phyloP scores from a whole-genome alignment of 35 echinoderm and acorn worm genomes.

The Heliocidaris tuberculata region DNA sequence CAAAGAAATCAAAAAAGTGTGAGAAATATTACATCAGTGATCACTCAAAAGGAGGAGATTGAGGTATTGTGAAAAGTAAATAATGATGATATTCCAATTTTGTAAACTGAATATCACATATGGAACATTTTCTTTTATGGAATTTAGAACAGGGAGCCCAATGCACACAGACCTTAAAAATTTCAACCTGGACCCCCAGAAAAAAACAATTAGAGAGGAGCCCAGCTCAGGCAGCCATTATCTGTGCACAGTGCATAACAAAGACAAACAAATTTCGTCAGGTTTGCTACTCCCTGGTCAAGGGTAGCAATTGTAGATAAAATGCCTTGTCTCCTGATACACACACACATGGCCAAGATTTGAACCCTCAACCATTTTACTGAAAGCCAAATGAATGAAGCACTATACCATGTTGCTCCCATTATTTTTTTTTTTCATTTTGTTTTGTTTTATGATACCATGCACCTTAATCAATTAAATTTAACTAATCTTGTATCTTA shows the following conservation, averaged over 20 bases:
- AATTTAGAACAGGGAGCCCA: no score
- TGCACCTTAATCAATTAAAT: no score
- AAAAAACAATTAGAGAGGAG: no score
- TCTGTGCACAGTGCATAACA: no score
- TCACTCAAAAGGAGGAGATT: neutral
- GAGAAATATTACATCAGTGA: neutral
- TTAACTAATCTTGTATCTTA: no score
- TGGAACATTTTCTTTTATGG: no score
- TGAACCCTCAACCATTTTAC: neutral
- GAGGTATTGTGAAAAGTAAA: neutral
- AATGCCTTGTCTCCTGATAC: neutral
- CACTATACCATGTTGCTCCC: neutral
- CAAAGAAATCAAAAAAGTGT: neutral
- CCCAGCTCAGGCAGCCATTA: no score
- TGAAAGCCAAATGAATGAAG: neutral
- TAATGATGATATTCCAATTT: neutral
- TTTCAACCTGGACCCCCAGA: no score
- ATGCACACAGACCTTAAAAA: no score
- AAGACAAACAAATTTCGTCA: no score
- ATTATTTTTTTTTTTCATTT: neutral
- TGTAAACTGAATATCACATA: no score
- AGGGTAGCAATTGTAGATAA: neutral
- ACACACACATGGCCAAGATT: neutral
- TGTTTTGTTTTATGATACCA: neutral
- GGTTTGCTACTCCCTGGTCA: neutral